Percentiles rank a stretch among this genome's conserved stretches.
Conservation (phyloP, 2,797 vertebrate genomes). For the Poliocrania exsul region DNA sequence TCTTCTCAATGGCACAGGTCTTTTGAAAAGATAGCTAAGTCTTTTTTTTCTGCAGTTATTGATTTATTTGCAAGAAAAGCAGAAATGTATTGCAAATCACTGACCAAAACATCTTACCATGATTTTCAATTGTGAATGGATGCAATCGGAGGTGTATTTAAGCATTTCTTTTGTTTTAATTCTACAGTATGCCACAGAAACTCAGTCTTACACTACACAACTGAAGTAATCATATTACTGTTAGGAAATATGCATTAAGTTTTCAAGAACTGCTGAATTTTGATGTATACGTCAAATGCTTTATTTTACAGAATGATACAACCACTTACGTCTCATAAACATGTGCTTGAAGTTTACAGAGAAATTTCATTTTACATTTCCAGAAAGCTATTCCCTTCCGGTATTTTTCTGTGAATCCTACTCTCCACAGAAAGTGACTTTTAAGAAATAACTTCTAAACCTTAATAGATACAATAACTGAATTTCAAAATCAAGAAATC, state of each 20-base stretch:
- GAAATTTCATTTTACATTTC: neutral
- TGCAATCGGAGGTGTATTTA: neutral
- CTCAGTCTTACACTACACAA: neutral
- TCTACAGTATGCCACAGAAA: neutral
- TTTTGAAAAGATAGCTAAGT: neutral
- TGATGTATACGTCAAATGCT: neutral
- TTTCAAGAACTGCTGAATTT: neutral
- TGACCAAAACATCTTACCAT: neutral
- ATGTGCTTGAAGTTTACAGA: neutral
- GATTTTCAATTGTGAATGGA: neutral
- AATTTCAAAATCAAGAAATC: constrained; percentile 2
- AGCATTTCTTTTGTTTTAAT: neutral
- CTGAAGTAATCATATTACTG: neutral
- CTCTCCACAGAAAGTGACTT: neutral
- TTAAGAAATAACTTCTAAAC: constrained; percentile 38
- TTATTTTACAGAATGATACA: neutral
- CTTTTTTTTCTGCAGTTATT: neutral
- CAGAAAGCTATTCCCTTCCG: neutral
- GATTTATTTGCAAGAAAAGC: neutral
- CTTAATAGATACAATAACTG: neutral
- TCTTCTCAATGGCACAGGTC: neutral
- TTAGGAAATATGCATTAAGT: neutral
- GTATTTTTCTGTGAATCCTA: neutral
- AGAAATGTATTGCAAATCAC: neutral
- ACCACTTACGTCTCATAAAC: neutral